Percentiles rank a stretch among this genome's conserved stretches.
These are phyloP conservation scores for Pangasianodon gigas DNA, from an alignment of 2,113 vertebrate genomes.

Conservation along the genomic window DNA sequence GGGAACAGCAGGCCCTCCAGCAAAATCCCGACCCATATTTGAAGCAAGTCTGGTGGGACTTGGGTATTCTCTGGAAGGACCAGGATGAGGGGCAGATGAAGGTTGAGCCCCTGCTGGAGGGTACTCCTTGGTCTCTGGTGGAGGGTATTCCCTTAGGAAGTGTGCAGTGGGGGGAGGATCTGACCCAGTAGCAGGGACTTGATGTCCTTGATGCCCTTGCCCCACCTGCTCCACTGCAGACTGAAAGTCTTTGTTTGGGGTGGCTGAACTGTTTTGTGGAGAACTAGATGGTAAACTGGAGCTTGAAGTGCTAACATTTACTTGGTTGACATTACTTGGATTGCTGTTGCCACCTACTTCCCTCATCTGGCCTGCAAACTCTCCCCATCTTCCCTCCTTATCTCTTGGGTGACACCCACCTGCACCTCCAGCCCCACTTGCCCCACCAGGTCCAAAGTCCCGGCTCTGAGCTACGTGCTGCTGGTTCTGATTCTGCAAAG, in stretches of 20 bases:
- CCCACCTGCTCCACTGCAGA: constrained; percentile 70
- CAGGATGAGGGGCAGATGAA: constrained; percentile 61
- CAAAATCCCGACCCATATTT: constrained; percentile 72
- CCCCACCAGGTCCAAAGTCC: constrained; percentile 69
- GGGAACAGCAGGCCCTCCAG: constrained; percentile 64
- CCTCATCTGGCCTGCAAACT: constrained; percentile 72
- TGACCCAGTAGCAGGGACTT: constrained; percentile 63
- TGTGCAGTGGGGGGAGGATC: constrained; percentile 63
- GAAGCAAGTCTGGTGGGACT: constrained; percentile 71
- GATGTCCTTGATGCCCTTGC: constrained; percentile 43
- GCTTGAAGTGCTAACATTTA: constrained; percentile 63
- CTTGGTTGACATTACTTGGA: constrained; percentile 66
- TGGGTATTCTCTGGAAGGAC: constrained; percentile 70
- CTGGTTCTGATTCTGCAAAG: constrained; percentile 72
- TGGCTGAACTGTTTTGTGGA: constrained; percentile 69
- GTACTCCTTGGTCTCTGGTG: constrained; percentile 49
- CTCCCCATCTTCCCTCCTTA: constrained; percentile 78
- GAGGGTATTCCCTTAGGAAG: constrained; percentile 75
- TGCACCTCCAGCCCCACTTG: constrained; percentile 59
- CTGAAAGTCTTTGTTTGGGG: constrained; percentile 72
- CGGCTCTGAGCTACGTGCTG: constrained; percentile 66
- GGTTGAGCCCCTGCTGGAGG: constrained; percentile 52
- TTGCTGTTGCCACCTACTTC: constrained; percentile 68
- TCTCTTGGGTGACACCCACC: constrained; percentile 70
- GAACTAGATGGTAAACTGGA: constrained; percentile 67